These are phyloP conservation scores for Keiferia lycopersicella DNA, from an alignment of 2,888 invertebrate genomes.

Conservation along the genomic window DNA sequence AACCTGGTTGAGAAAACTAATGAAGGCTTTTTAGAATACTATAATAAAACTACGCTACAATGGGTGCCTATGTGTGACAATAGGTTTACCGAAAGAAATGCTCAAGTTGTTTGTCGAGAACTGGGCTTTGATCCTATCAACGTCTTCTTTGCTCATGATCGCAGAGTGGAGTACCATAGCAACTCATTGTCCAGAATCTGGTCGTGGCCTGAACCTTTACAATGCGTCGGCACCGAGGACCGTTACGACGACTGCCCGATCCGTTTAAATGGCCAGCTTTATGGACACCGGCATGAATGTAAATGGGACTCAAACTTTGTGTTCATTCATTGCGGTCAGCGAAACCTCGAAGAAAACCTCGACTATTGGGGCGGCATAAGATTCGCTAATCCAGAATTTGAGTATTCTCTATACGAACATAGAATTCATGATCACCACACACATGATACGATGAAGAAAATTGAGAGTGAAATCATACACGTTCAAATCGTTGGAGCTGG, in stretches of 20 bases:
- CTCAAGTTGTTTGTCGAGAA: constrained; percentile 97
- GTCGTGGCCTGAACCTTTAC: constrained; percentile 97
- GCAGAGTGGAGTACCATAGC: constrained; percentile 93
- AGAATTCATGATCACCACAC: constrained; percentile 91
- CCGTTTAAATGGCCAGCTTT: constrained; percentile 93
- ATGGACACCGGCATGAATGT: constrained; percentile 92
- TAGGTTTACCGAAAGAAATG: constrained; percentile 97
- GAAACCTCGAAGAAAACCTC: constrained; percentile 83
- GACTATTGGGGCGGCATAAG: constrained; percentile 98
- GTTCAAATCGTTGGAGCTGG: constrained; percentile 96
- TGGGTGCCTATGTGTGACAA: constrained; percentile 98
- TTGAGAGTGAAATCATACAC: constrained; percentile 89
- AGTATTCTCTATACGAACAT: constrained; percentile 91
- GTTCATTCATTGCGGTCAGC: constrained; percentile 93
- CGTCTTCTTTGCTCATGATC: constrained; percentile 92
- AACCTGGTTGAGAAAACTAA: constrained; percentile 74
- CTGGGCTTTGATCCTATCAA: constrained; percentile 94
- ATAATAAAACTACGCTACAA: constrained; percentile 96
- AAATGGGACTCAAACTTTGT: constrained; percentile 95
- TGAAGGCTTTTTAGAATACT: constrained; percentile 96
- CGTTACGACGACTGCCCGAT: constrained; percentile 92
- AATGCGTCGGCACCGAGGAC: constrained; percentile 89
- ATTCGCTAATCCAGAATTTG: constrained; percentile 94
- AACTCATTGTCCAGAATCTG: constrained; percentile 93
- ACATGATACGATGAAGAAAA: constrained; percentile 84